A percentile compares a stretch with the other conserved stretches of the same genome.
Conservation (phyloP, 1,140 invertebrate species). For the Phymastichus coffea region DNA sequence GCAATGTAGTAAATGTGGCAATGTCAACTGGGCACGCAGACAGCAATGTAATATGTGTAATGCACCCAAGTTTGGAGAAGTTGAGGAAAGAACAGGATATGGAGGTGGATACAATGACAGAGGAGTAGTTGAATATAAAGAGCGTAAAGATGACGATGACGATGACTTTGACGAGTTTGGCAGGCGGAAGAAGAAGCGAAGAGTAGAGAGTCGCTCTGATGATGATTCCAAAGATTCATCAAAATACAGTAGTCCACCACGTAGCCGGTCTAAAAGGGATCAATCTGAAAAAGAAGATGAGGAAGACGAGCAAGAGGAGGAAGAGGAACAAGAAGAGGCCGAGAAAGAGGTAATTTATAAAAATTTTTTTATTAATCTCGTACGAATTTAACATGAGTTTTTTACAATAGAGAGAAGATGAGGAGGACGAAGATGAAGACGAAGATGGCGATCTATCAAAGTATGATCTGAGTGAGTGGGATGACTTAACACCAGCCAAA, state of each 20-base stretch:
- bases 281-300: conserved; percentile 36
- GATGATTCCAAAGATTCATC: conserved; percentile 50
- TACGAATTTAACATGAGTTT: not conserved
- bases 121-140: conserved; percentile 89
- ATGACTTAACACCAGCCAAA: conserved; percentile 56
- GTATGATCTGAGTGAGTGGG: conserved; percentile 78
- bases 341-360: no score
- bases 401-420: conserved; percentile 26
- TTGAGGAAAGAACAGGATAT: conserved; percentile 78
- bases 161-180: conserved; percentile 98
- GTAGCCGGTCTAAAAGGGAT: conserved; percentile 56
- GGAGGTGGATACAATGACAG: conserved; percentile 92
- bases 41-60: conserved; percentile 99
- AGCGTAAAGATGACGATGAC: conserved; percentile 79
- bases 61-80: conserved; percentile 93
- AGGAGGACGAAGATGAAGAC: conserved; percentile 62
- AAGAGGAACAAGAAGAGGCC: not conserved
- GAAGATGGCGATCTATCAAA: conserved; percentile 79
- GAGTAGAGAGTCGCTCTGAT: conserved; percentile 53
- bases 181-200: conserved; percentile 77
- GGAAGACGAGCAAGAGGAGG: not conserved
- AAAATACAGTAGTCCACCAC: conserved; percentile 47
- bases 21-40: conserved; percentile 98
- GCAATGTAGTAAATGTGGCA: conserved; percentile 99
- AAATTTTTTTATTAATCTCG: no score